Percentiles rank a stretch among this genome's conserved stretches.
Evolutionary conservation across 2,888 invertebrate genomes (phyloP).

Genomic region (Acleris holmiana): DNA sequence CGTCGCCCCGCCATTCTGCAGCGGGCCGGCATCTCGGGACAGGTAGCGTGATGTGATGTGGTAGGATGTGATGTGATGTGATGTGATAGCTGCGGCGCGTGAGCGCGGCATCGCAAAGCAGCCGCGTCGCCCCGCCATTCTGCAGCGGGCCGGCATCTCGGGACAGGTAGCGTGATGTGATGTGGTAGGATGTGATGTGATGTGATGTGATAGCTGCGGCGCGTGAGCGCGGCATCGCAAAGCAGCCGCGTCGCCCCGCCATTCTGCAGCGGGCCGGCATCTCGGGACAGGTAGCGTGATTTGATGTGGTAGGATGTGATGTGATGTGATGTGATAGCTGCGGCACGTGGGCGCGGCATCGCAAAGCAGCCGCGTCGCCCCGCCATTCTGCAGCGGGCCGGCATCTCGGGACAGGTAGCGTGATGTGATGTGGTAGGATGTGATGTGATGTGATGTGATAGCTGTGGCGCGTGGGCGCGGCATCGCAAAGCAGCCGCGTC

Average conservation of each 20-base stretch:
- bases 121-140: slow-evolving; percentile 43
- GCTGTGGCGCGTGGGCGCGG: too few species aligned
- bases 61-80: too few species aligned
- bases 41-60: neutral
- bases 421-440: neutral
- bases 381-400: slow-evolving; percentile 48
- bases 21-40: too few species aligned
- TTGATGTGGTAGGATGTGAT: slow-evolving; percentile 24
- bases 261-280: slow-evolving; percentile 48
- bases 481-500: too few species aligned
- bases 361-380: slow-evolving; percentile 37
- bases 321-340: too few species aligned
- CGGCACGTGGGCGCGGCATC: too few species aligned
- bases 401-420: slow-evolving; percentile 3
- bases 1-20: too few species aligned
- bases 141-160: slow-evolving; percentile 45
- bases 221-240: too few species aligned
- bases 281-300: neutral
- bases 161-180: slow-evolving; percentile 33
- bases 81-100: too few species aligned
- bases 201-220: too few species aligned
- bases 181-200: too few species aligned
- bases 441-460: too few species aligned
- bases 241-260: slow-evolving; percentile 38
- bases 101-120: slow-evolving; percentile 20